Percentiles rank a stretch among this genome's conserved stretches.
Evolutionary conservation across 2,797 vertebrate species (phyloP).

Genomic region (Phoeniculus purpureus): DNA sequence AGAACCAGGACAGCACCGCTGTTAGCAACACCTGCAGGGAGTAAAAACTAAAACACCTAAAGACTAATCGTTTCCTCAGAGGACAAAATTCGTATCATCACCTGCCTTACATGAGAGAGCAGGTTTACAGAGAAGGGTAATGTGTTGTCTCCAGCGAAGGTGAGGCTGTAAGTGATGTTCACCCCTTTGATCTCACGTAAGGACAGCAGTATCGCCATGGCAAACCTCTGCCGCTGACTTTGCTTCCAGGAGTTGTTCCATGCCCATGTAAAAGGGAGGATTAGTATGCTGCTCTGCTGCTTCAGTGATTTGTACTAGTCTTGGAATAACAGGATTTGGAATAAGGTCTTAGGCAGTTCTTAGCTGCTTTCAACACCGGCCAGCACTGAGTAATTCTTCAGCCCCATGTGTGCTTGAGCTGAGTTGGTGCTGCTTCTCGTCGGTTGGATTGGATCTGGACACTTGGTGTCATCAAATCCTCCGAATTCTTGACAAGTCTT

Average conservation of each 20-base stretch:
- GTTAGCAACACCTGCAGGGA: not conserved
- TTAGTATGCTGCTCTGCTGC: constrained; percentile 62
- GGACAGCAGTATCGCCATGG: constrained; percentile 16
- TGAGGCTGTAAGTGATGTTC: not conserved
- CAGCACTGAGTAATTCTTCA: constrained; percentile 50
- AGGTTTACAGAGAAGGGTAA: not conserved
- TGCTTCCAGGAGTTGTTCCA: constrained; percentile 57
- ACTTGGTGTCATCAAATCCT: not conserved
- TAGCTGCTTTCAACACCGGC: constrained; percentile 48
- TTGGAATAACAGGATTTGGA: constrained; percentile 53
- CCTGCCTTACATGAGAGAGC: not conserved
- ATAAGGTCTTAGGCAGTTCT: constrained; percentile 40
- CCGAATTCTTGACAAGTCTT: not conserved
- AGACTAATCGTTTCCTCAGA: not conserved
- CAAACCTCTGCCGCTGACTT: constrained; percentile 69
- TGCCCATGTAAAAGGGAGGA: constrained; percentile 51
- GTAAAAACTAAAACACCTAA: not conserved
- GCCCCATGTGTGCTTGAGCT: not conserved
- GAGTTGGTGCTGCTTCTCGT: not conserved
- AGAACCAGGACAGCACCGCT: not conserved
- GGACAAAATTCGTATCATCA: not conserved
- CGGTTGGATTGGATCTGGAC: not conserved
- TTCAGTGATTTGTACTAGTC: constrained; percentile 63
- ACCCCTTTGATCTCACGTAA: constrained; percentile 23
- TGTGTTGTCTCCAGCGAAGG: not conserved